Base-by-base conservation (phyloP, 2,888 invertebrate species). In the Temnothorax unifasciatus region DNA sequence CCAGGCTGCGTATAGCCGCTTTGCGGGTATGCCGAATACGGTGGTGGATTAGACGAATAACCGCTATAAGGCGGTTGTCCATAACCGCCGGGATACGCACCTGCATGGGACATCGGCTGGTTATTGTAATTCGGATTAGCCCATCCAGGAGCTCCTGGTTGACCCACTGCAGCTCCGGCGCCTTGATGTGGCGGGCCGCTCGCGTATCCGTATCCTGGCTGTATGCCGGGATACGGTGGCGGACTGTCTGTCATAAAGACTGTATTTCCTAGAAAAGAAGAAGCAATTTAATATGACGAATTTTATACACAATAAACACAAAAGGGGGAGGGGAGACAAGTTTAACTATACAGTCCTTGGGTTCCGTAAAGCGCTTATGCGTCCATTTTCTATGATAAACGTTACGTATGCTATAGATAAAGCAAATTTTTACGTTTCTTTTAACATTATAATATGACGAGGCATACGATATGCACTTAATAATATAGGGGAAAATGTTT, bases 171-270 rank as follows among this genome's bases (percentile, higher is more conserved):
- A 34, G 92, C 92, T 90, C 93, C 94, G 34, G 93, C 92, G 13
- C 93, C 92, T 59, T 91, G 92, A 54, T 91, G 93, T 61, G 91
- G 93, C 13, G 89, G 92, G 25, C 92, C 89, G 11, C 90, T 92
- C 0, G 93, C 92, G 85, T 95, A 95, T 15, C 95, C 95, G 87
- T 95, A 95, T 13, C 93, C 92, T 18, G 95, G 94, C 85, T 96
- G 96, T 88, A 99, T 97, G 83, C 99, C 99, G 21, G 99, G 99
- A 95, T 99, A 99, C 3, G 99, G 99, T 68, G 99, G 99, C 41
- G 99, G 99, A 94, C 97, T 97, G 94, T 98, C 97, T 66, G 97
- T 97, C 96, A 98, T 98, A 95, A 97, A 99, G 41, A 99, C 99
- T 34, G 97, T 97, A 95, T 98, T 97, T 47, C 97, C 97, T 94